Conservation (phyloP, 1,140 invertebrate species). For the Chironomus tepperi region DNA sequence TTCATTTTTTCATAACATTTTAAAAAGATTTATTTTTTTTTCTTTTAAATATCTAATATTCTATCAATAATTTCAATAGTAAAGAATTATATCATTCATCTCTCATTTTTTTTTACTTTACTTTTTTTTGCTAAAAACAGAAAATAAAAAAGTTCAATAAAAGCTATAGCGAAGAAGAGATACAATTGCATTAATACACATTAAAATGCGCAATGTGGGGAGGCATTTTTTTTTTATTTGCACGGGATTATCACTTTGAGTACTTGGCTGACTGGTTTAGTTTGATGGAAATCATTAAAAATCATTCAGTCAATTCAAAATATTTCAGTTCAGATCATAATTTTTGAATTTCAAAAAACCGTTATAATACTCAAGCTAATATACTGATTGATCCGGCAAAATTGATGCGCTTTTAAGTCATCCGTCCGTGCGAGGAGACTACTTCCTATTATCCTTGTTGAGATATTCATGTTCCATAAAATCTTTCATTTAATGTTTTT, state of each 20-base stretch:
- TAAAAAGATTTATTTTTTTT: not conserved
- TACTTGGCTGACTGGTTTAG: no score
- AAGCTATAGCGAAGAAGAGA: not conserved
- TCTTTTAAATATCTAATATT: not conserved
- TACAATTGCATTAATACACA: conserved; percentile 10
- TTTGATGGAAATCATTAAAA: no score
- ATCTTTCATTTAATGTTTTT: not conserved
- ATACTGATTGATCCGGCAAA: no score
- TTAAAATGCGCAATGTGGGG: not conserved
- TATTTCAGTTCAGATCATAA: no score
- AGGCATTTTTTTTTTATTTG: not conserved
- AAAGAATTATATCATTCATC: not conserved
- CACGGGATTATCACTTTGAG: no score
- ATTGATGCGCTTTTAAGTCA: no score
- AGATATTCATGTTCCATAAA: no score
- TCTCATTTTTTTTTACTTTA: not conserved
- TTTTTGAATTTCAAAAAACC: no score
- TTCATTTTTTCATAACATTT: conserved; percentile 9
- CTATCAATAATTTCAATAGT: conserved; percentile 1
- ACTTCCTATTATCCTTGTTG: no score
- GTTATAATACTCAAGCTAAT: no score
- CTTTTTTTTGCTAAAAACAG: not conserved
- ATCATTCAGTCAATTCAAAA: no score
- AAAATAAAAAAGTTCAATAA: not conserved
- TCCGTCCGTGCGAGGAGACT: no score